Conservation (phyloP, 1,140 invertebrate species). For the Drosophila neocordata region DNA sequence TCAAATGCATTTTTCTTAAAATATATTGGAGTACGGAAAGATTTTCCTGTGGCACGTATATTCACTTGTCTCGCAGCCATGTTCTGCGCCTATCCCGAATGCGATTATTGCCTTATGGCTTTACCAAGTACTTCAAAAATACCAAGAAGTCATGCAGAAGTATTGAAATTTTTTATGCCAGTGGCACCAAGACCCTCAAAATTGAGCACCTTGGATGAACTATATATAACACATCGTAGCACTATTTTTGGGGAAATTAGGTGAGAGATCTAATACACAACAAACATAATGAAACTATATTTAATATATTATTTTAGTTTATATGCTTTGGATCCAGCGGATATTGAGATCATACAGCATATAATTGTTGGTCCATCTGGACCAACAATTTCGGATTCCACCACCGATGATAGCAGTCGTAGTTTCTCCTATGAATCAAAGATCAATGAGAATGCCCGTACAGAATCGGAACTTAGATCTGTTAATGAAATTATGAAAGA, state of each 20-base stretch:
- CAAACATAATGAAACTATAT: too few relatives aligned
- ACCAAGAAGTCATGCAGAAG: constrained; percentile 27
- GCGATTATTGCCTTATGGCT: constrained; percentile 67
- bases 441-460: constrained; percentile 20
- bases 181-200: constrained; percentile 42
- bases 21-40: constrained; percentile 29
- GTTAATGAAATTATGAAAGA: constrained; percentile 51
- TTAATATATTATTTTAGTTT: constrained; percentile 17
- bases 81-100: constrained; percentile 66
- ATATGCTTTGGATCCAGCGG: constrained; percentile 37
- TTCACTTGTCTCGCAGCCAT: constrained; percentile 44
- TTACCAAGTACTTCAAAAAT: constrained; percentile 6
- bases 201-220: constrained; percentile 16
- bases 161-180: constrained; percentile 67
- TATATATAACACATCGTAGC: constrained; percentile 65
- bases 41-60: constrained; percentile 45
- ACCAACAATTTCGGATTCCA: fast-evolving
- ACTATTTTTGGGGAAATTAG: constrained; percentile 60
- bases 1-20: constrained; percentile 65
- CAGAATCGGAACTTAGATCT: constrained; percentile 31
- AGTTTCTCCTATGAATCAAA: constrained; percentile 39
- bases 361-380: background rate
- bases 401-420: background rate
- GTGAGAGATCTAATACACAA: background rate
- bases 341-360: constrained; percentile 10